Evolutionary conservation across 2,888 invertebrate genomes (phyloP).

Genomic region (Eulithis testata): DNA sequence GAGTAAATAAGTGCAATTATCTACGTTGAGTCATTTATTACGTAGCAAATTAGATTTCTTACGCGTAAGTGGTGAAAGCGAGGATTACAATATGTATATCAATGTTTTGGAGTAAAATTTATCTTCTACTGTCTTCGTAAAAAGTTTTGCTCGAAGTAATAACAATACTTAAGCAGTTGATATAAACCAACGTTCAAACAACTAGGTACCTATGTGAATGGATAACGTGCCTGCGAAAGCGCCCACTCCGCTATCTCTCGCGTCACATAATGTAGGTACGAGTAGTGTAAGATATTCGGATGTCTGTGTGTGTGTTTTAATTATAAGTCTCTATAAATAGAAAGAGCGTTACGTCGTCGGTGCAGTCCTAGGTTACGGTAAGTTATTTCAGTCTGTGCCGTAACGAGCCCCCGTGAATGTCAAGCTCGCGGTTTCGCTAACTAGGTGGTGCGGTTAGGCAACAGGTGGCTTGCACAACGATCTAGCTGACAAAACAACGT

Average conservation of each 20-base stretch:
- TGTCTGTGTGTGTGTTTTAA: conserved; percentile 73
- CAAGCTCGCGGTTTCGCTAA: conserved; percentile 77
- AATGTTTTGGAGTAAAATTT: conserved; percentile 5
- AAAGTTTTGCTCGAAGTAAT: no score
- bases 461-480: conserved; percentile 75
- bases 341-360: conserved; percentile 76
- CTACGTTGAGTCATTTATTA: conserved; percentile 21
- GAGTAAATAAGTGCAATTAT: conserved; percentile 22
- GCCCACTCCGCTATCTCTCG: conserved; percentile 40
- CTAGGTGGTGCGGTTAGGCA: conserved; percentile 70
- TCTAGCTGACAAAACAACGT: conserved; percentile 54
- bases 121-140: neutral
- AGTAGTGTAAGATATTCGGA: conserved; percentile 64
- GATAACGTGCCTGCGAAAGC: conserved; percentile 1
- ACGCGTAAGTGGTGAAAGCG: conserved; percentile 12
- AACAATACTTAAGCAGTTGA: no score
- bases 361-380: conserved; percentile 79
- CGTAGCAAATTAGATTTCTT: conserved; percentile 21
- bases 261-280: conserved; percentile 53
- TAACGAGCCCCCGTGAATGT: conserved; percentile 79
- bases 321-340: conserved; percentile 80
- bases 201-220: conserved; percentile 1
- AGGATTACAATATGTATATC: conserved; percentile 15
- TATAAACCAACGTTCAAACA: neutral
- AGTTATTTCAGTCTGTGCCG: conserved; percentile 78